Evolutionary conservation across 2,113 vertebrate genomes (phyloP), one percentile per base, ranked within the genome.

Genomic region (Petroica traversi): DNA sequence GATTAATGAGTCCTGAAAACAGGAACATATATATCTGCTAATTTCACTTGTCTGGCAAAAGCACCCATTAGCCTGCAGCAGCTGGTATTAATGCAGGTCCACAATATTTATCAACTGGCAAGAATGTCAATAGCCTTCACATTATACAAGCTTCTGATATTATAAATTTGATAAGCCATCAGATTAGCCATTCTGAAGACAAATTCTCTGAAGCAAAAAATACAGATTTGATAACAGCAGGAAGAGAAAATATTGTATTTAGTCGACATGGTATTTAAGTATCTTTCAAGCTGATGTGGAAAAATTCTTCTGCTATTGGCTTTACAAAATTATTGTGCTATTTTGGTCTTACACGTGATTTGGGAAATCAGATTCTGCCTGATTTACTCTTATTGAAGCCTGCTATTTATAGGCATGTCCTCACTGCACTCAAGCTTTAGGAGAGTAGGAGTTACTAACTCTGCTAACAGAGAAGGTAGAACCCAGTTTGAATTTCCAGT

Each of bases 1-100:
- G 79, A 90, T 96, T 94, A 96, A 94, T 71, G 94, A 92, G 63
- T 63, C 75, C 72, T 90, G 89, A 88, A 92, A 89, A 91, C 19
- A 88, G 25, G 43, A 90, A 94, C 82, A 71, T 36, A 57, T 19
- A 48, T 68, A 85, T 91, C 84, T 91, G n/a, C 66, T 90, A 46
- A 63, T 71, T 90, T 62, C 22, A 73, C 88, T 85, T 79, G 74
- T 88, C 66, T 88, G 28, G 38, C 59, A 92, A 83, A 58, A 88
- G 46, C 13, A 67, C 14, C 45, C 57, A 48, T 67, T 79, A 94
- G 59, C 63, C 75, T 89, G 67, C 59, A 94, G 81, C 59, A 77
- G 20, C 11, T 85, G 36, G 54, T 59, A 82, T 73, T 85, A 78
- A 85, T 20, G 28, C 62, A 85, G 54, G 64, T 54, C 46, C 78